These are phyloP conservation scores for Orchestes rusci DNA, from an alignment of 2,888 invertebrate genomes.

Conservation along the genomic window DNA sequence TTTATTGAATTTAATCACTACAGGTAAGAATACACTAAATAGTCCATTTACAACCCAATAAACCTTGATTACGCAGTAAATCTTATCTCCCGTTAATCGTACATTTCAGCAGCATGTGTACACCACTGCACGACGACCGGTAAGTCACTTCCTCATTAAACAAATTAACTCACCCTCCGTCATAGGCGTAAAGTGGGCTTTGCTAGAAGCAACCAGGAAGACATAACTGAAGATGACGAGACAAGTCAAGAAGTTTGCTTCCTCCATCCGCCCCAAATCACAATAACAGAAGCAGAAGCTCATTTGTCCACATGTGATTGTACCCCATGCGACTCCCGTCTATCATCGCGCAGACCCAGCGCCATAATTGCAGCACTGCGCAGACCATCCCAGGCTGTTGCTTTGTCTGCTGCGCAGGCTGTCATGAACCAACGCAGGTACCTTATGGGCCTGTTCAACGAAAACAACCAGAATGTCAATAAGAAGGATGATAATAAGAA, in stretches of 20 bases:
- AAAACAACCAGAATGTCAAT: slow-evolving; percentile 7
- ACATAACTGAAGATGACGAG: slow-evolving; percentile 16
- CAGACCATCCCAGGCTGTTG: slow-evolving; percentile 54
- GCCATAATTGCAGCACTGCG: slow-evolving; percentile 57
- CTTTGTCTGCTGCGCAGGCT: slow-evolving; percentile 49
- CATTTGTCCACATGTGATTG: slow-evolving; percentile 20
- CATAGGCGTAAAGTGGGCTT: slow-evolving; percentile 16
- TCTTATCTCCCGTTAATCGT: too few species aligned
- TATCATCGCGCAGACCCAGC: slow-evolving; percentile 51
- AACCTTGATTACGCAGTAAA: too few species aligned
- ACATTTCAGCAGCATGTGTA: too few species aligned
- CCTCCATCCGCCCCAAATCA: slow-evolving; percentile 20
- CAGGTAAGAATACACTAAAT: too few species aligned
- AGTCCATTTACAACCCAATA: too few species aligned
- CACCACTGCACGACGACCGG: too few species aligned
- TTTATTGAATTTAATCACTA: too few species aligned
- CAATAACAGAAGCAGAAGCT: slow-evolving; percentile 17
- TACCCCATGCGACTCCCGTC: slow-evolving; percentile 12
- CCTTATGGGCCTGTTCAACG: slow-evolving; percentile 31
- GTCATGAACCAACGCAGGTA: slow-evolving; percentile 39
- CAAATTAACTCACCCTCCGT: neutral
- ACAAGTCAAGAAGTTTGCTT: slow-evolving; percentile 14
- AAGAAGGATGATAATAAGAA: slow-evolving; percentile 33
- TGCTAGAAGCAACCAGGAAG: slow-evolving; percentile 5
- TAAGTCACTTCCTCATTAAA: too few species aligned